A percentile compares a stretch with the other conserved stretches of the same genome.
Conservation (phyloP, 35 echinoderm and acorn worm genomes). For the Lytechinus variegatus region DNA sequence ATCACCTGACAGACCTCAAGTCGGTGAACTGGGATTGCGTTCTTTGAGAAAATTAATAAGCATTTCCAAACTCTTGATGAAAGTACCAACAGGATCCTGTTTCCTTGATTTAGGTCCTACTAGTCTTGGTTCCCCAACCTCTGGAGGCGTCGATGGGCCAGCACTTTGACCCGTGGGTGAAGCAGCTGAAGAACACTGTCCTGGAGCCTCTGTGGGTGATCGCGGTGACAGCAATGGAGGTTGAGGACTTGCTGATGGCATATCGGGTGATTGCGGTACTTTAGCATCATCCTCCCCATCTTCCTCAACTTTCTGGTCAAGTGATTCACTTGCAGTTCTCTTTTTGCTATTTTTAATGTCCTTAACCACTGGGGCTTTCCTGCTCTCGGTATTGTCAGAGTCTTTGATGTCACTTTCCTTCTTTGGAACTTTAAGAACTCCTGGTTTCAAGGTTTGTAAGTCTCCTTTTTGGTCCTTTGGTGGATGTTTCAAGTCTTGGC, state of each 20-base stretch:
- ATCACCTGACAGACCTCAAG: background rate
- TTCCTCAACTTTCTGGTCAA: background rate
- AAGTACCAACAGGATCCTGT: conserved; percentile 51
- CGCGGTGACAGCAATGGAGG: conserved; percentile 26
- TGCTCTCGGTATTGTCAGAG: background rate
- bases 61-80: conserved; percentile 51
- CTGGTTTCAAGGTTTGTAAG: background rate
- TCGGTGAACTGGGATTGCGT: conserved; percentile 19
- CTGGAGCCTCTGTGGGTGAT: conserved; percentile 27
- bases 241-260: background rate
- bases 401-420: background rate
- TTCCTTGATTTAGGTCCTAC: conserved; percentile 22
- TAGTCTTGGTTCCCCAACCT: background rate
- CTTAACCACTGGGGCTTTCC: background rate
- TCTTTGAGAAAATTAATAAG: conserved; percentile 45
- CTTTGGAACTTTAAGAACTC: background rate
- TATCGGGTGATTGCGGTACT: background rate
- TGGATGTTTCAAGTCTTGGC: conserved; percentile 11
- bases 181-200: background rate
- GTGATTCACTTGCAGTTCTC: conserved; percentile 24
- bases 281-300: conserved; percentile 12
- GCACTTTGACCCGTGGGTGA: background rate
- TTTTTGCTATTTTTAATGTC: background rate
- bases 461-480: conserved; percentile 15
- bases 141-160: background rate